phyloP scores from a whole-genome alignment of 2,888 invertebrate genomes.

The Trichogramma evanescens region DNA sequence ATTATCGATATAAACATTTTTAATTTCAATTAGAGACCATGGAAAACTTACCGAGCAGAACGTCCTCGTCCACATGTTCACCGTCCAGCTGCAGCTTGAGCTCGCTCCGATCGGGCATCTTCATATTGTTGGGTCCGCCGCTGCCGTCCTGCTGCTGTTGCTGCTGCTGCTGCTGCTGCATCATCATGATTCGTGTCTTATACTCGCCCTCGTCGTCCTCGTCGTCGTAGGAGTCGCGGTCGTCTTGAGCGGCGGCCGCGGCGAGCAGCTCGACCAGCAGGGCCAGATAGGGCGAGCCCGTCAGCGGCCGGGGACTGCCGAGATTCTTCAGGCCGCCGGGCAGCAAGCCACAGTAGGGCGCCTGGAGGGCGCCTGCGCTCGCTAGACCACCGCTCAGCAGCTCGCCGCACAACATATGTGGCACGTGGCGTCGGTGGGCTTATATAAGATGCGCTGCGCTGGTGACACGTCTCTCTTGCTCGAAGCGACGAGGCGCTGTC shows the following conservation, averaged over 20 bases:
- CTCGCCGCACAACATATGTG: constrained; percentile 47
- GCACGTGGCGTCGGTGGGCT: too few relatives aligned
- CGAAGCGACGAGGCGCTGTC: too few relatives aligned
- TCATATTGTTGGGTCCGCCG: constrained; percentile 24
- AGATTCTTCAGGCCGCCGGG: constrained; percentile 43
- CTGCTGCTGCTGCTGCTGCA: background rate
- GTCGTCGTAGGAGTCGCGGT: constrained; percentile 11
- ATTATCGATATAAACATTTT: too few relatives aligned
- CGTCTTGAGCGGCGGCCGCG: constrained; percentile 33
- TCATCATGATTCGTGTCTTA: background rate
- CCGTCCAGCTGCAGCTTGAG: constrained; percentile 36
- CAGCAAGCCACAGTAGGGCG: constrained; percentile 43
- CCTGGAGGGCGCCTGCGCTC: constrained; percentile 45
- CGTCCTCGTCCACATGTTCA: constrained; percentile 40
- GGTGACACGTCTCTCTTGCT: too few relatives aligned
- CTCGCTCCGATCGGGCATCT: constrained; percentile 19
- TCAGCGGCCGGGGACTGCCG: constrained; percentile 25
- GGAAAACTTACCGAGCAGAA: constrained; percentile 40
- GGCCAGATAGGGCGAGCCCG: constrained; percentile 34
- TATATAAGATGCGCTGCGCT: too few relatives aligned
- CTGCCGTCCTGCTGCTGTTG: constrained; percentile 18
- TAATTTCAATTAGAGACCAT: background rate
- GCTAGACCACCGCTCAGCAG: constrained; percentile 46
- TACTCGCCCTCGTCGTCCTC: constrained; percentile 26
- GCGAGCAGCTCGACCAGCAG: constrained; percentile 42